Evolutionary conservation across 2,797 vertebrate genomes (phyloP).

Genomic region (Oreortyx pictus): DNA sequence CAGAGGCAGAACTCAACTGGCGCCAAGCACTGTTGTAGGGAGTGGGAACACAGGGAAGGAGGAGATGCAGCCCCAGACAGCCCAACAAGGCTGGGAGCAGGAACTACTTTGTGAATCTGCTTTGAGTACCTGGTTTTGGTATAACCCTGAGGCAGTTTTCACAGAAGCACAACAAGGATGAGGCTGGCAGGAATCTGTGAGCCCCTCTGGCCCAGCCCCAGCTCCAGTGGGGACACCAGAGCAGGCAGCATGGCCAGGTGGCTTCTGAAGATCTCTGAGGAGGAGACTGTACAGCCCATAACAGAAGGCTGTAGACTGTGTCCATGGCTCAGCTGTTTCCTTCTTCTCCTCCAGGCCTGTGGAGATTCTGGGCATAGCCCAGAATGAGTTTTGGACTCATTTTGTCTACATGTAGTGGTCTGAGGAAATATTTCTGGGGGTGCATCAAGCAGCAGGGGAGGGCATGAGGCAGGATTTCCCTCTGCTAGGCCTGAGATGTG

Average conservation of each 20-base stretch:
- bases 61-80: not conserved
- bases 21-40: not conserved
- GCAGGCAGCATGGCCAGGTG: not conserved
- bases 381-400: not conserved
- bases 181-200: not conserved
- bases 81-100: not conserved
- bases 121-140: not conserved
- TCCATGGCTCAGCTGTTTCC: not conserved
- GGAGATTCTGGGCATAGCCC: accelerated
- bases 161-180: not conserved
- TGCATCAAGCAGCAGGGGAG: slow-evolving; percentile 20
- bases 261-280: not conserved
- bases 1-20: not conserved
- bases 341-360: not conserved
- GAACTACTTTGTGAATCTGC: not conserved
- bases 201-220: not conserved
- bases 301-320: not conserved
- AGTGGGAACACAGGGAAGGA: accelerated
- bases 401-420: not conserved
- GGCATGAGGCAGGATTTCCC: not conserved
- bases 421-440: slow-evolving; percentile 1
- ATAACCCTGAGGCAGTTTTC: not conserved
- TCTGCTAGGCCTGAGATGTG: not conserved
- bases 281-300: not conserved
- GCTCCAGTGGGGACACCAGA: not conserved